phyloP scores from a whole-genome alignment of 23 tunicate genomes.

The Ascidia mentula region DNA sequence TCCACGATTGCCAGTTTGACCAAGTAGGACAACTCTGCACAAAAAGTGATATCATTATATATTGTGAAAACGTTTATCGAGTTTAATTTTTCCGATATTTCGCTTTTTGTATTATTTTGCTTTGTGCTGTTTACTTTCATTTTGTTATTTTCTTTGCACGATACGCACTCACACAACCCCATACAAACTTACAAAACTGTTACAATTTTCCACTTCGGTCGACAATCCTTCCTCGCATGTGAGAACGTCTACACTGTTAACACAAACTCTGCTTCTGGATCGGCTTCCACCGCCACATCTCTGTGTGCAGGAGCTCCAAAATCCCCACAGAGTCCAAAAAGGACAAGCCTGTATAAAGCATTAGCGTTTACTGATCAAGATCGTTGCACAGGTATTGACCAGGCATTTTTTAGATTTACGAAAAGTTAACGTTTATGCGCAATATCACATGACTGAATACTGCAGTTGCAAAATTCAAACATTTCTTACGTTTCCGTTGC shows the following conservation, averaged over 20 bases:
- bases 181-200: constrained; percentile 22
- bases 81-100: no score
- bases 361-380: not conserved
- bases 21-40: constrained; percentile 58
- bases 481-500: constrained; percentile 47
- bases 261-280: constrained; percentile 25
- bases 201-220: constrained; percentile 26
- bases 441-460: not conserved
- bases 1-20: constrained; percentile 73
- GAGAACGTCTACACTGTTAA: constrained; percentile 29
- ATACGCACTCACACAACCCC: no score
- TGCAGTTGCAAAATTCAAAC: not conserved
- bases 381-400: no score
- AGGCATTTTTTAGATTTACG: no score
- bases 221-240: constrained; percentile 29
- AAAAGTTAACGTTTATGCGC: not conserved
- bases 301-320: constrained; percentile 23
- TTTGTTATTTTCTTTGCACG: no score
- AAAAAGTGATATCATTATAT: no score
- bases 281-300: constrained; percentile 47
- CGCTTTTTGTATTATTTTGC: no score
- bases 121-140: no score
- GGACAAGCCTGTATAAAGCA: not conserved
- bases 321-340: constrained; percentile 17
- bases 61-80: no score